Evolutionary conservation across 2,797 vertebrate genomes (phyloP), one percentile per base, ranked within the genome.

Genomic region (Enteromius thamalakanensis): DNA sequence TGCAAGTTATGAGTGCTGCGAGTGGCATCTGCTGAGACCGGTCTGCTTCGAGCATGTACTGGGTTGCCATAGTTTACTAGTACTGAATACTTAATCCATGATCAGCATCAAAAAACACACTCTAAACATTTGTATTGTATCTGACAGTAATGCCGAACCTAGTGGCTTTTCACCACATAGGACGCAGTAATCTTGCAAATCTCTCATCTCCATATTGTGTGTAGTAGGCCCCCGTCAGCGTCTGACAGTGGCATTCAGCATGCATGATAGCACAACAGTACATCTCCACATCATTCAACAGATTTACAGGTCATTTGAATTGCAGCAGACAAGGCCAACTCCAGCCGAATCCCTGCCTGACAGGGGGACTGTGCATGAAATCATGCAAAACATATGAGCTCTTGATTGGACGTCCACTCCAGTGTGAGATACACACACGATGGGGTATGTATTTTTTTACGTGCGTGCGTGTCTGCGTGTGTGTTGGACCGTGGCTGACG

Each of bases 341-440:
- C 53, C 76, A 68, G 82, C 9, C 11, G 26, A 84, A 62, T 64
- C 67, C 17, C 37, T 64, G 68, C 53, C 79, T 85, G 83, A 85
- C 83, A 74, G 85, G 64, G 78, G 75, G 83, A 74, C 80, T 79
- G 83, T 69, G 69, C 78, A 80, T 79, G 81, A 87, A 88, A 88
- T 85, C 85, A 87, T 85, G 84, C 85, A 84, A 85, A 88, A 88
- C 87, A 85, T 86, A 86, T 76, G 87, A 88, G 87, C 69, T 87
- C 78, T 83, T 88, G 83, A 88, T 87, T 87, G 84, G 75, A 87
- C 67, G 85, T 88, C 81, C 87, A 87, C 84, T 88, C 75, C 82
- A 89, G 82, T 49, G 47, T 79, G 79, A 87, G 84, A 86, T 80
- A 70, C 82, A 76, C 86, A 87, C 45, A 76, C 55, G 21, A 37